Evolutionary conservation across 2,113 vertebrate species (phyloP), one percentile per base, ranked within the genome.

Genomic region (Lota lota): DNA sequence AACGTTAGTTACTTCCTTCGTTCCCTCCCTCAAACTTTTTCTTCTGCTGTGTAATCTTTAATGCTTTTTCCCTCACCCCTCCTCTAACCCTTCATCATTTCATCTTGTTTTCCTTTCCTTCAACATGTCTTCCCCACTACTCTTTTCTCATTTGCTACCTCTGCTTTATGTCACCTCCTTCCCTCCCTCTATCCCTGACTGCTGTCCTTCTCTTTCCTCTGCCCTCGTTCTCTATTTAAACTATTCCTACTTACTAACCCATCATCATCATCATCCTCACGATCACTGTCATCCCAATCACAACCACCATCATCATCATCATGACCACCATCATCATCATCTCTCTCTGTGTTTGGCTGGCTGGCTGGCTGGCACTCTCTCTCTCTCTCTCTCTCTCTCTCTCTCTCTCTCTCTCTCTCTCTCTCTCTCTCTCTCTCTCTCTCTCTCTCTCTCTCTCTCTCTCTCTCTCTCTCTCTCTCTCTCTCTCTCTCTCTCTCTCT

Each of bases 351-450:
- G 33, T 19, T 22, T n/a, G n/a, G n/a, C 3, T 59, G 68, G 28
- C 15, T 59, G 65, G 10, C 22, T 28, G 22, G 54, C 64, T 12
- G n/a, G 61, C 6, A 19, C 16, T 14, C 4, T 22, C 15, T 73
- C 40, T 24, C 50, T 20, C 50, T 24, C 24, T 66, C 50, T 22
- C 51, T 28, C 51, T 24, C 28, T 10, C 20, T 65, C 47, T 14
- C 47, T 53, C 19, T 18, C 22, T 7, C 24, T 22, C 6, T 16
- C 28, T 33, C 7, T 53, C 15, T 4, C 28, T 17, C 28, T n/a
- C 61, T 63, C 67, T 78, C 47, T 56, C 59, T 73, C 58, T 53
- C 47, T 0, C 64, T 10, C 18, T 6, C 18, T 68, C 10, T 1
- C 40, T 1, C 8, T 12, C 40, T 47, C 8, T 47, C 40, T 47